Evolutionary conservation across 2,888 invertebrate species (phyloP), one percentile per base, ranked within the genome.

Genomic region (Napeogenes inachia): DNA sequence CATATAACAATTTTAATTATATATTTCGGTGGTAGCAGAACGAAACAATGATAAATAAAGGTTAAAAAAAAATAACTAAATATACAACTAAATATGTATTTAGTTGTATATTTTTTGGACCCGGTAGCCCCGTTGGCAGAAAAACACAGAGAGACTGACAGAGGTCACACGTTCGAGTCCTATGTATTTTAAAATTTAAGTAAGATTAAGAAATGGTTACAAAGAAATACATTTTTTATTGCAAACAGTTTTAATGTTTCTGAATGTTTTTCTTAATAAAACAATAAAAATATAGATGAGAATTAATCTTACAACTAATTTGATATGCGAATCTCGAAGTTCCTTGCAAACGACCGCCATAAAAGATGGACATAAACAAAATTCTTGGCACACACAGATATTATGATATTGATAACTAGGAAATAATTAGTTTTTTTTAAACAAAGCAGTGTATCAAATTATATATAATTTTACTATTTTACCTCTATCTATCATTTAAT

Each of bases 351-450:
- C 69, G 71, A 69, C 69, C 55, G 65, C 72, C 65, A 71, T 76
- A 77, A 78, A 77, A 75, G 71, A 72, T 75, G 73, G 75, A 73
- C 75, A 74, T 77, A 75, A 75, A 75, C 74, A 72, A 75, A 75
- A 75, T 73, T 73, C 71, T 71, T 74, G 66, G 64, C 57, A 45
- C 57, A 73, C 72, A 71, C 68, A 71, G 64, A 10, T 67, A 32
- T 47, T 12, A 13, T 21, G 30, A n/a, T 32, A 13, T 57, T 38
- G 54, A 35, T 10, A 58, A 62, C 30, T 47, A n/a, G 10, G 10
- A 30, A 12, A 50, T 30, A 6, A 30, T 30, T 30, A 30, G 12
- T 21, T 54, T 13, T 45, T 13, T 35, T 30, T 33, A 30, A 33
- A 55, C 10, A 12, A 3, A 30, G 30, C 21, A 5, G 47, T 50